These are phyloP conservation scores for Oscheius sp. DNA, from an alignment of 2,888 invertebrate genomes.

Conservation along the genomic window DNA sequence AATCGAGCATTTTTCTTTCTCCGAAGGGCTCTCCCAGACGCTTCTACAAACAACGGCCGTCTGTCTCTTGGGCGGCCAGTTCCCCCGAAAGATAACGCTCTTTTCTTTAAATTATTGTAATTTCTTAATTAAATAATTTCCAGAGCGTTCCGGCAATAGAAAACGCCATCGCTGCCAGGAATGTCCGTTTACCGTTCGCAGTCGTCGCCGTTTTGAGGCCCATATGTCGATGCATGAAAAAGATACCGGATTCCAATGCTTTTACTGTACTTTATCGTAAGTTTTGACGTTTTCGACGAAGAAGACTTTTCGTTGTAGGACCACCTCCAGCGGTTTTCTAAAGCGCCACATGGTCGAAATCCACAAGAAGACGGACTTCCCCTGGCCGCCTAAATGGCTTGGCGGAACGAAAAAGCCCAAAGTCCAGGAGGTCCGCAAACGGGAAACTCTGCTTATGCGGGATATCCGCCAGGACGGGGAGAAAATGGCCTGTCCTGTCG, in stretches of 20 bases:
- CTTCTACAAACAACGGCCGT: too few relatives aligned
- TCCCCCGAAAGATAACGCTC: too few relatives aligned
- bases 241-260: conserved; percentile 33
- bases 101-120: too few relatives aligned
- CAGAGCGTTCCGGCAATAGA: neutral
- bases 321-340: conserved; percentile 43
- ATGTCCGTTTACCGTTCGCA: conserved; percentile 31
- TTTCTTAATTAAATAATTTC: too few relatives aligned
- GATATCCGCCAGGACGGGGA: neutral
- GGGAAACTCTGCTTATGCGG: neutral
- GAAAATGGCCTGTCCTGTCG: conserved; percentile 16
- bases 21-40: too few relatives aligned
- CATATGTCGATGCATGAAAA: conserved; percentile 20
- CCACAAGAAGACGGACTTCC: conserved; percentile 34
- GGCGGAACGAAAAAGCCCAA: neutral
- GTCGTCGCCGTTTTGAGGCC: conserved; percentile 23
- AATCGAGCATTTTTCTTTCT: too few relatives aligned
- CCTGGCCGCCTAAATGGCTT: conserved; percentile 43
- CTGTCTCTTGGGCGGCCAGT: too few relatives aligned
- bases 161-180: conserved; percentile 34
- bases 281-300: neutral
- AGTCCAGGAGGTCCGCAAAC: neutral
- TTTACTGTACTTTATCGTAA: conserved; percentile 29
- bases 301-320: conserved; percentile 26
- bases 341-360: conserved; percentile 43